Conservation (phyloP, 1,140 invertebrate species). For the Pomacea maculata region DNA sequence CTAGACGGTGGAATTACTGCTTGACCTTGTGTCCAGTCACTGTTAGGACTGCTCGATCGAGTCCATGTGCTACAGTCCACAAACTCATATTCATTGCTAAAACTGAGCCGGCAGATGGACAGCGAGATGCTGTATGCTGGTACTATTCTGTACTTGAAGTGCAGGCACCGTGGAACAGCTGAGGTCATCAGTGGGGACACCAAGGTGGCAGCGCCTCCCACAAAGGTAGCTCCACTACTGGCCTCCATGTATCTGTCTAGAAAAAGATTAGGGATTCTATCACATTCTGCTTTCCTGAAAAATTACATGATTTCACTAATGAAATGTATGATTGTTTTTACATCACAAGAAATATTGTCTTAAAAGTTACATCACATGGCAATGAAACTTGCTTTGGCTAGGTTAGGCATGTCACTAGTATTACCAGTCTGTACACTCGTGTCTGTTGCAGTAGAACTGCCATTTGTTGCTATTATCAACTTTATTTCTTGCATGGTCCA, state of each 20-base stretch:
- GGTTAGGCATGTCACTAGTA: no score
- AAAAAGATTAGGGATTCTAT: neutral
- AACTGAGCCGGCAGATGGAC: slow-evolving; percentile 8
- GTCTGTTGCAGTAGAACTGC: no score
- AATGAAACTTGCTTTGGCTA: neutral
- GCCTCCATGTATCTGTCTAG: slow-evolving; percentile 1
- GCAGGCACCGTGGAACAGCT: slow-evolving; percentile 14
- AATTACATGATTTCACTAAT: neutral
- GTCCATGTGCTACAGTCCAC: slow-evolving; percentile 18
- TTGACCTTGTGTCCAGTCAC: neutral
- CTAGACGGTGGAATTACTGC: neutral
- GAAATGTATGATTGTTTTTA: neutral
- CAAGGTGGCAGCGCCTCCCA: neutral
- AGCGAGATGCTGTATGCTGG: neutral
- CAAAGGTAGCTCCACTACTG: neutral
- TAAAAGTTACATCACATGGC: neutral
- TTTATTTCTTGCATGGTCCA: slow-evolving; percentile 1
- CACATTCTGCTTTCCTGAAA: neutral
- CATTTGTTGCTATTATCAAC: no score
- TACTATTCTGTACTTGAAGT: slow-evolving; percentile 9
- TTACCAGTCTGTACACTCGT: no score
- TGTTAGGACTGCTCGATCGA: neutral
- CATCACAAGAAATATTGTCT: neutral
- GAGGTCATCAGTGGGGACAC: slow-evolving; percentile 17
- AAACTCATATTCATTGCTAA: neutral